A percentile compares a stretch with the other conserved stretches of the same genome.
These are phyloP conservation scores for Uropsilus gracilis DNA, from an alignment of 2,113 vertebrate genomes.

Conservation along the genomic window DNA sequence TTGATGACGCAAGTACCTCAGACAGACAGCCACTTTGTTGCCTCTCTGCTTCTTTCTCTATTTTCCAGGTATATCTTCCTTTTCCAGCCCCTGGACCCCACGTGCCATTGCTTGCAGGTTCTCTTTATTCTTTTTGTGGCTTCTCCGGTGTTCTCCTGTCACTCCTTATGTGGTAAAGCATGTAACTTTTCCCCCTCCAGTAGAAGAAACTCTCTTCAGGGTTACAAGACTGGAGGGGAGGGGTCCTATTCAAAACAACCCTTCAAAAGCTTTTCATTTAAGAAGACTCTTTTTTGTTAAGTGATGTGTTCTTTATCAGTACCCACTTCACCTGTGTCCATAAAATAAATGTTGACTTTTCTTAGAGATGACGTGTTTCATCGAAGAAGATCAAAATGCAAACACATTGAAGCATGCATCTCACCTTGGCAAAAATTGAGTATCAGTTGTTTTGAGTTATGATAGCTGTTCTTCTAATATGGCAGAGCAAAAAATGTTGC, in stretches of 20 bases:
- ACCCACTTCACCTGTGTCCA: slow-evolving; percentile 21
- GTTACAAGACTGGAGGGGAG: neutral
- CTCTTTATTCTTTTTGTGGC: neutral
- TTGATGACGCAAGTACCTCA: neutral
- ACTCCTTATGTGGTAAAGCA: neutral
- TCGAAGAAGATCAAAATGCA: slow-evolving; percentile 40
- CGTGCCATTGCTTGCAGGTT: too few species aligned
- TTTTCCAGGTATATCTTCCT: too few species aligned
- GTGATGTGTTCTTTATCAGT: neutral
- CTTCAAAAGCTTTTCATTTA: neutral
- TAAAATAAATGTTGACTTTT: slow-evolving; percentile 32
- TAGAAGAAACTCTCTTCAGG: neutral
- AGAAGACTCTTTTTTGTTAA: neutral
- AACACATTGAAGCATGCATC: neutral
- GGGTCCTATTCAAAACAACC: neutral
- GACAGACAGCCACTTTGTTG: neutral
- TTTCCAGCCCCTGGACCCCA: neutral
- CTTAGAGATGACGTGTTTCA: neutral
- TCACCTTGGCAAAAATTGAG: neutral
- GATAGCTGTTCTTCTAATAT: neutral
- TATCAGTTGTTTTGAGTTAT: slow-evolving; percentile 10
- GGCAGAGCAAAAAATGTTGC: neutral
- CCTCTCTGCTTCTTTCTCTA: neutral
- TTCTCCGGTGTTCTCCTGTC: neutral
- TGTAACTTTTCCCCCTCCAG: neutral